phyloP scores from a whole-genome alignment of 2,888 invertebrate genomes.

The Stratiomys singularior region DNA sequence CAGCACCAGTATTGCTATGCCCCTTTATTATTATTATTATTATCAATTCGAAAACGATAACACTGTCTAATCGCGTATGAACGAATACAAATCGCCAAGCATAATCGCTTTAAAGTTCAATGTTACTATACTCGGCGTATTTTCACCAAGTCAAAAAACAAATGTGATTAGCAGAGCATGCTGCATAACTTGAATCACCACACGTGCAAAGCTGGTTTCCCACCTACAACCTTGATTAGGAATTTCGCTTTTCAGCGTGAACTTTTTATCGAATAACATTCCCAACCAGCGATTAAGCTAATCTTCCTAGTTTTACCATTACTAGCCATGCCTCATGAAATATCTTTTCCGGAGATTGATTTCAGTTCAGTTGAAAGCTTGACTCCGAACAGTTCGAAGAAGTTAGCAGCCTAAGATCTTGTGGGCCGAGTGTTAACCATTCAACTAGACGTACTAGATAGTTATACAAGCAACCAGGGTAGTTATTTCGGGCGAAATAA shows the following conservation, averaged over 20 bases:
- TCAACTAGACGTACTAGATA: no score
- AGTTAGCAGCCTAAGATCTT: not conserved
- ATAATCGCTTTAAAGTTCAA: slow-evolving; percentile 1
- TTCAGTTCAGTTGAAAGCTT: not conserved
- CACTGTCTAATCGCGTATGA: not conserved
- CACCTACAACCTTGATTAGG: no score
- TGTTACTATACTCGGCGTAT: not conserved
- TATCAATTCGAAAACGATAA: not conserved
- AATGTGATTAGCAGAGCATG: not conserved
- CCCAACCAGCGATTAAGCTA: not conserved
- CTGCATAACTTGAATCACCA: no score
- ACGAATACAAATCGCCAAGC: not conserved
- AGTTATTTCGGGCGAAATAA: no score
- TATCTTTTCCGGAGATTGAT: not conserved
- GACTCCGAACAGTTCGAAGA: not conserved
- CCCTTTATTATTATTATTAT: no score
- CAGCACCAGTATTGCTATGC: no score
- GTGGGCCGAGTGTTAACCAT: no score
- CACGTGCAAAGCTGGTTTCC: no score
- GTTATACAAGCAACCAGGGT: no score
- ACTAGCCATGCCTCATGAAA: no score
- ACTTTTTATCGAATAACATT: no score
- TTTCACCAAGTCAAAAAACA: not conserved
- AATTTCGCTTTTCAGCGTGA: no score
- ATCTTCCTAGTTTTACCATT: not conserved